phyloP scores from a whole-genome alignment of 2,888 invertebrate genomes.

The Cerastis rubricosa region DNA sequence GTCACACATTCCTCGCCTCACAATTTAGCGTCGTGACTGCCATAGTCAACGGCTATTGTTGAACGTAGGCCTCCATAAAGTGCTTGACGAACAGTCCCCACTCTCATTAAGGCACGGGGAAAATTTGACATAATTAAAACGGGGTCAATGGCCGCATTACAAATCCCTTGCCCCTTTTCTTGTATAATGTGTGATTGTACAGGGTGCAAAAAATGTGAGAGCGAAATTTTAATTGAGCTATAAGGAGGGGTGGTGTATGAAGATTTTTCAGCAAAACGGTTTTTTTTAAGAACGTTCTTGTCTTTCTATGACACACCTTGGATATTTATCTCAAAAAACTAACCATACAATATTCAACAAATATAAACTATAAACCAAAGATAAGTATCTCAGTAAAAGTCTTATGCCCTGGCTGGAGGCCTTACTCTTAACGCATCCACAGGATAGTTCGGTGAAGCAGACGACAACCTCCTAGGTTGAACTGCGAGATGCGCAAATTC shows the following conservation, averaged over 20 bases:
- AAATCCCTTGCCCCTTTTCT: conserved; percentile 52
- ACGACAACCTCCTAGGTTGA: too few relatives aligned
- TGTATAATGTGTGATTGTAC: conserved; percentile 38
- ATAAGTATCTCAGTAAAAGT: neutral
- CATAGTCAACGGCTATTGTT: conserved; percentile 51
- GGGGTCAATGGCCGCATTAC: conserved; percentile 55
- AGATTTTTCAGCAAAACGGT: neutral
- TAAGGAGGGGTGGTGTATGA: neutral
- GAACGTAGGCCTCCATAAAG: conserved; percentile 54
- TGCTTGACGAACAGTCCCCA: conserved; percentile 55
- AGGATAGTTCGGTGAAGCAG: too few relatives aligned
- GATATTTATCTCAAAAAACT: neutral
- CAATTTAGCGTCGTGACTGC: conserved; percentile 47
- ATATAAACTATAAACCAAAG: neutral
- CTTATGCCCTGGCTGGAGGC: too few relatives aligned
- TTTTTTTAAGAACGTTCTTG: neutral
- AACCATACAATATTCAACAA: neutral
- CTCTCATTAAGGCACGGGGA: conserved; percentile 59
- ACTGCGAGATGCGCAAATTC: too few relatives aligned
- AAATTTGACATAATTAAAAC: conserved; percentile 60
- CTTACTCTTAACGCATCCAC: too few relatives aligned
- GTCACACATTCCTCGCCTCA: conserved; percentile 39
- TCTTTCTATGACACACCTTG: neutral
- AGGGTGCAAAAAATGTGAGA: conserved; percentile 33
- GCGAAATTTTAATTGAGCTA: conserved; percentile 24